Base-by-base conservation (phyloP, 2,113 vertebrate species). In the Serilophus lunatus region DNA sequence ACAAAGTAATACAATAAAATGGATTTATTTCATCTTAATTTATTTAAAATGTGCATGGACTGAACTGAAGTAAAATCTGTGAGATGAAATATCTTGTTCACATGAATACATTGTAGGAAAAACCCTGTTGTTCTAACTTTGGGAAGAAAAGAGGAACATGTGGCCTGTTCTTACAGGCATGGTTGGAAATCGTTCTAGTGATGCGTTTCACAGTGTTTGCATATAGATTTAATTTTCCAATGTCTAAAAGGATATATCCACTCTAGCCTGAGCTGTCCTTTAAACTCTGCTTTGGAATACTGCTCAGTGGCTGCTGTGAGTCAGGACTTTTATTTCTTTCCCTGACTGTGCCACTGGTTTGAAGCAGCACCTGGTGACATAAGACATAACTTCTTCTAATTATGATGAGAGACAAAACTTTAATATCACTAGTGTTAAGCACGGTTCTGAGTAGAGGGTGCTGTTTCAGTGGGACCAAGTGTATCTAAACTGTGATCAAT, bases 11-110 rank as follows among this genome's bases (percentile, higher is more conserved):
- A 97, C 94, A 97, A 98, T 98, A 98, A 98, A 98, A 96, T 88
- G 91, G 97, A 98, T 98, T 98, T 98, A 98, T 98, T 97, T 97
- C 82, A 93, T 97, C 97, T 97, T 98, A 98, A 98, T 98, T 98
- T 98, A 97, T 98, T 97, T 98, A 97, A 98, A 98, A 98, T 97
- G 97, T 97, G 96, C 97, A 84, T 93, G 93, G 95, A 96, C 96
- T 42, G 95, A 98, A 97, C 97, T 92, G 96, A 91, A 95, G 82
- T 97, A 97, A 98, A 98, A 97, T 97, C 94, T 89, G 94, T 84
- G 94, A 94, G 91, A 97, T 97, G 97, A 97, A 97, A 97, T 98
- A 97, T 97, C 91, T 96, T 89, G 60, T 97, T 97, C 96, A 86
- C 85, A 91, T 88, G 92, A 97, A 98, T 97, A 95, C 92, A 97